phyloP scores from a whole-genome alignment of 2,113 vertebrate genomes.

The Campylorhamphus procurvoides region DNA sequence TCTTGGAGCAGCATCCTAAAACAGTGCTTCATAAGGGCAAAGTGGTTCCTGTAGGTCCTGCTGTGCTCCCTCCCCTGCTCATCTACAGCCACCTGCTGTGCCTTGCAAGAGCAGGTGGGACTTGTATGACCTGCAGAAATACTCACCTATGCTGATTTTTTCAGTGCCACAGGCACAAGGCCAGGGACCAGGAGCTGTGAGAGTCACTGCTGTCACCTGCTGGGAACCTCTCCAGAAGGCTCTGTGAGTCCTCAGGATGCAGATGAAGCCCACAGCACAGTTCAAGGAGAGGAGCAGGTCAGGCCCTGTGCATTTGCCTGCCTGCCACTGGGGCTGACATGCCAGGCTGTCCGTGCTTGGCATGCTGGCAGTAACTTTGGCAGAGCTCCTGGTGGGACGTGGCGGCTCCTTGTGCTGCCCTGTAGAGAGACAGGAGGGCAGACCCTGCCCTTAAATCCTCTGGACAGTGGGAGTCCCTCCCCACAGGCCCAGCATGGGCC shows the following conservation, averaged over 20 bases:
- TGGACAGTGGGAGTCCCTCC: slow-evolving; percentile 62
- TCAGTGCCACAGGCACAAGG: neutral
- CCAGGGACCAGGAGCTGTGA: accelerated
- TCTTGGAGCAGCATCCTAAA: neutral
- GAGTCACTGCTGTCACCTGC: neutral
- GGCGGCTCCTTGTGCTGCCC: neutral
- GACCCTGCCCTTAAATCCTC: slow-evolving; percentile 11
- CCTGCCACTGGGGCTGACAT: accelerated
- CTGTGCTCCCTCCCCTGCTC: accelerated
- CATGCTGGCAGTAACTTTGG: neutral
- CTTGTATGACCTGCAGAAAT: neutral
- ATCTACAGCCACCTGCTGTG: accelerated
- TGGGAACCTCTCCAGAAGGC: neutral
- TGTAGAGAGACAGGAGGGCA: neutral
- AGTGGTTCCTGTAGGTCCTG: accelerated
- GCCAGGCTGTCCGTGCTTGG: neutral
- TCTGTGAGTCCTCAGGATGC: neutral
- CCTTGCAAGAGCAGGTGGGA: neutral
- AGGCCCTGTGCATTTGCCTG: neutral
- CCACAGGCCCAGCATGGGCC: slow-evolving; percentile 65
- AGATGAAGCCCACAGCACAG: neutral
- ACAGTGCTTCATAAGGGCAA: accelerated
- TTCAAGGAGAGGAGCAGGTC: neutral
- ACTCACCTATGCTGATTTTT: neutral
- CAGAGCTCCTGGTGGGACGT: accelerated